These are phyloP conservation scores for Drosophila ambigua DNA, from an alignment of 1,140 invertebrate species.

Conservation along the genomic window DNA sequence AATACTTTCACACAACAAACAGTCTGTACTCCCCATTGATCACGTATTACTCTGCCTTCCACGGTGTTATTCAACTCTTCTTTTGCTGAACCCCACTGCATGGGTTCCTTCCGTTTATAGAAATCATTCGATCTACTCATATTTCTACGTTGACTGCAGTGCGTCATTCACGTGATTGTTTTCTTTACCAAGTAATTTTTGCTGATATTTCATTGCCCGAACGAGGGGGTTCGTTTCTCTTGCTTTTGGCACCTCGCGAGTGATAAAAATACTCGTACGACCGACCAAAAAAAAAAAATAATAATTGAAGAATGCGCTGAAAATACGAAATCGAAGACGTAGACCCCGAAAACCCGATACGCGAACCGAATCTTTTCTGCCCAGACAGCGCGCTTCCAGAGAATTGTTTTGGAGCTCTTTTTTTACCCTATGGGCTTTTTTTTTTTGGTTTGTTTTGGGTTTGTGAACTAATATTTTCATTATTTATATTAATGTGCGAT, in stretches of 20 bases:
- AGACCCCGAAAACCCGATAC: slow-evolving; percentile 31
- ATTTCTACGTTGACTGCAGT: slow-evolving; percentile 39
- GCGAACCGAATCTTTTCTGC: slow-evolving; percentile 41
- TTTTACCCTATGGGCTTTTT: slow-evolving; percentile 7
- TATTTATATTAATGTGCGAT: slow-evolving; percentile 53
- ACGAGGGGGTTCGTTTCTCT: neutral
- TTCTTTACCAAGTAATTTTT: slow-evolving; percentile 39
- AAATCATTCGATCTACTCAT: slow-evolving; percentile 53
- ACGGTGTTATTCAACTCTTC: too few species aligned
- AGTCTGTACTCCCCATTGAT: too few species aligned
- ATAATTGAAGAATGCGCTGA: slow-evolving; percentile 53
- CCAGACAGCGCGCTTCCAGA: slow-evolving; percentile 45
- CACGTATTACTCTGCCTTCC: too few species aligned
- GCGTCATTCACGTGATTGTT: slow-evolving; percentile 72
- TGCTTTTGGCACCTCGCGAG: slow-evolving; percentile 26
- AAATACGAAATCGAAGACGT: slow-evolving; percentile 44
- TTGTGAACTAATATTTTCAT: slow-evolving; percentile 32
- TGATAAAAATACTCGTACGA: slow-evolving; percentile 10
- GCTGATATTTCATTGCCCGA: slow-evolving; percentile 41
- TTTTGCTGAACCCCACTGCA: neutral
- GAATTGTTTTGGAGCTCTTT: slow-evolving; percentile 42
- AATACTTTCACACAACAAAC: too few species aligned
- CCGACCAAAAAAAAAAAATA: slow-evolving; percentile 5
- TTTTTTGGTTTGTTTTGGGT: slow-evolving; percentile 2
- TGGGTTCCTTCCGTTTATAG: slow-evolving; percentile 10